Conservation (phyloP, 2,888 invertebrate genomes). For the Gortyna flavago region DNA sequence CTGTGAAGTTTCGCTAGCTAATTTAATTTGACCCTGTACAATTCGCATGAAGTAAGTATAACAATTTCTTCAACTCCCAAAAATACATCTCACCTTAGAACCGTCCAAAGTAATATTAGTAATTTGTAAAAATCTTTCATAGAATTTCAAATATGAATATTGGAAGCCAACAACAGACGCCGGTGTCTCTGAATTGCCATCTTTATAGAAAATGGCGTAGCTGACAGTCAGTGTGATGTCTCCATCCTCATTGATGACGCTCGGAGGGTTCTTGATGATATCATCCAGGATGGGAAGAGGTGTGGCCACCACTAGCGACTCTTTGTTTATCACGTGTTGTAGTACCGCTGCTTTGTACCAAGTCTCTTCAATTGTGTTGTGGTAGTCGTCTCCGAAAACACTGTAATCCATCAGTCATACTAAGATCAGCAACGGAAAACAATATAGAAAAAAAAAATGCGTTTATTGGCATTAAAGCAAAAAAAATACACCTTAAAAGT, state of each 20-base stretch:
- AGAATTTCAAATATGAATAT: conserved; percentile 93
- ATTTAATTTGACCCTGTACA: not conserved
- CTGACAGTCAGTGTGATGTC: conserved; percentile 94
- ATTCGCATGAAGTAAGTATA: too few relatives aligned
- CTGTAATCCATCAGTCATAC: conserved; percentile 76
- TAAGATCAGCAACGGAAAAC: not conserved
- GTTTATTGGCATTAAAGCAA: too few relatives aligned
- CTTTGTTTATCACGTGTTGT: conserved; percentile 94
- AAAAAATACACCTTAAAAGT: too few relatives aligned
- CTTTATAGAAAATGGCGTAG: conserved; percentile 95
- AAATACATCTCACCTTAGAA: conserved; percentile 63
- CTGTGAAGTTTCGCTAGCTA: not conserved
- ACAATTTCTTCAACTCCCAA: not conserved
- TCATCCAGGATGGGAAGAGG: conserved; percentile 90
- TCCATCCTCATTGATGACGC: conserved; percentile 81
- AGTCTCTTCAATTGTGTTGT: conserved; percentile 95
- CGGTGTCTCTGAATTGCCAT: conserved; percentile 94
- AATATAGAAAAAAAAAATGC: not conserved
- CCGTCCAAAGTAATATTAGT: conserved; percentile 73
- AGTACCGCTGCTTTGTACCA: conserved; percentile 98
- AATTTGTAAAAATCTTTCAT: conserved; percentile 92
- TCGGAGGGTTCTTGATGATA: conserved; percentile 77
- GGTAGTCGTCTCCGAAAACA: conserved; percentile 94
- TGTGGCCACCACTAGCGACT: conserved; percentile 94
- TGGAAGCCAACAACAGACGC: conserved; percentile 97